phyloP scores from a whole-genome alignment of 2,797 vertebrate species.

The Ibycter americanus region DNA sequence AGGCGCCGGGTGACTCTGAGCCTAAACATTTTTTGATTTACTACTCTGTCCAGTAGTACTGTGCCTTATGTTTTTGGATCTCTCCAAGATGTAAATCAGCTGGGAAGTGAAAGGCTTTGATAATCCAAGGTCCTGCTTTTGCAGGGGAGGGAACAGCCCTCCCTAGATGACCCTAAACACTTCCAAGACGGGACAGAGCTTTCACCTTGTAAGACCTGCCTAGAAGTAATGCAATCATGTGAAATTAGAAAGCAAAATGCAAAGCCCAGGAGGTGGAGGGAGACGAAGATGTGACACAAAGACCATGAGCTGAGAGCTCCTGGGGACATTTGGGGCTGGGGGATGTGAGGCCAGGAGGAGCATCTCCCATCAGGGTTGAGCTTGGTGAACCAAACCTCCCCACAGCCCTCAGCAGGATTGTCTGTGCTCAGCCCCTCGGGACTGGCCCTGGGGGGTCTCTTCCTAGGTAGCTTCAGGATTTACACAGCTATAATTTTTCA shows the following conservation, averaged over 20 bases:
- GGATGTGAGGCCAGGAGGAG: not conserved
- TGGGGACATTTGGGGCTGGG: not conserved
- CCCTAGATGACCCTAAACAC: not conserved
- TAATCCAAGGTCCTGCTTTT: not conserved
- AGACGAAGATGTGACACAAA: not conserved
- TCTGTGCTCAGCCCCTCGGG: not conserved
- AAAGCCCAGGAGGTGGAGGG: not conserved
- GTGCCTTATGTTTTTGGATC: not conserved
- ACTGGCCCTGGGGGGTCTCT: not conserved
- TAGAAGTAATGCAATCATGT: not conserved
- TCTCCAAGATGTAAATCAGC: not conserved
- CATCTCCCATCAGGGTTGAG: not conserved
- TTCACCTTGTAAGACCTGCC: not conserved
- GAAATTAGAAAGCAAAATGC: not conserved
- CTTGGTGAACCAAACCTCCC: not conserved
- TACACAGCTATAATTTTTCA: not conserved
- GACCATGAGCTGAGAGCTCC: not conserved
- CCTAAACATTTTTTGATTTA: slow-evolving; percentile 8
- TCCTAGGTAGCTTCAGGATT: not conserved
- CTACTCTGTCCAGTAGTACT: not conserved
- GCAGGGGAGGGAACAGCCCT: not conserved
- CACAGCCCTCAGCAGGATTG: not conserved
- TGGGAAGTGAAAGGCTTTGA: not conserved
- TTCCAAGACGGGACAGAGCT: not conserved
- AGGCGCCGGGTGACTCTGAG: not conserved